phyloP scores from a whole-genome alignment of 2,888 invertebrate genomes.

The Apoda limacodes region DNA sequence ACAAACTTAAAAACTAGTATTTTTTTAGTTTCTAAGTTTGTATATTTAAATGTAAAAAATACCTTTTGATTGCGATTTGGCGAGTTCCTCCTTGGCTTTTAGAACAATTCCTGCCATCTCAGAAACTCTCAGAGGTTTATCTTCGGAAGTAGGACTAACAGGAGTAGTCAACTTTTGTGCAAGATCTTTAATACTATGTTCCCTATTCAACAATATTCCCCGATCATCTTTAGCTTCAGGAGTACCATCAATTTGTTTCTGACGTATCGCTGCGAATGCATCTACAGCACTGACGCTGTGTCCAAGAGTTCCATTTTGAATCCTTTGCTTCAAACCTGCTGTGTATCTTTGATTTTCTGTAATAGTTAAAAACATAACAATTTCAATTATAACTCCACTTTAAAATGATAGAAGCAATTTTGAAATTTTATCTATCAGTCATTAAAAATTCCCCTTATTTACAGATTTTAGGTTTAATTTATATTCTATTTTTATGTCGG shows the following conservation, averaged over 20 bases:
- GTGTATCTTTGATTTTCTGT: constrained; percentile 71
- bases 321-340: constrained; percentile 68
- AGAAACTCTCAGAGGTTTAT: constrained; percentile 76
- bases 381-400: neutral
- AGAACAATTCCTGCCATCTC: constrained; percentile 92
- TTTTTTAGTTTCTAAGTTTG: neutral
- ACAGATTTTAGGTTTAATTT: too few relatives aligned
- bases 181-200: constrained; percentile 89
- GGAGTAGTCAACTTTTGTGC: constrained; percentile 87
- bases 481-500: neutral
- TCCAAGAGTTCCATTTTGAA: constrained; percentile 69
- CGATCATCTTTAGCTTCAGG: constrained; percentile 70
- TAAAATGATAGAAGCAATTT: too few relatives aligned
- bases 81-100: constrained; percentile 93
- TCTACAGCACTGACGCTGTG: constrained; percentile 62
- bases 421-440: too few relatives aligned
- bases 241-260: constrained; percentile 69
- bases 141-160: constrained; percentile 65
- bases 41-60: neutral
- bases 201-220: constrained; percentile 78
- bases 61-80: constrained; percentile 86
- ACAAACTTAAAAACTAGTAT: too few relatives aligned
- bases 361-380: constrained; percentile 7
- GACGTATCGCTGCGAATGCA: constrained; percentile 46
- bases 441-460: too few relatives aligned